A percentile compares a stretch with the other conserved stretches of the same genome.
phyloP scores from a whole-genome alignment of 2,797 vertebrate genomes.

The Glossophaga mutica region DNA sequence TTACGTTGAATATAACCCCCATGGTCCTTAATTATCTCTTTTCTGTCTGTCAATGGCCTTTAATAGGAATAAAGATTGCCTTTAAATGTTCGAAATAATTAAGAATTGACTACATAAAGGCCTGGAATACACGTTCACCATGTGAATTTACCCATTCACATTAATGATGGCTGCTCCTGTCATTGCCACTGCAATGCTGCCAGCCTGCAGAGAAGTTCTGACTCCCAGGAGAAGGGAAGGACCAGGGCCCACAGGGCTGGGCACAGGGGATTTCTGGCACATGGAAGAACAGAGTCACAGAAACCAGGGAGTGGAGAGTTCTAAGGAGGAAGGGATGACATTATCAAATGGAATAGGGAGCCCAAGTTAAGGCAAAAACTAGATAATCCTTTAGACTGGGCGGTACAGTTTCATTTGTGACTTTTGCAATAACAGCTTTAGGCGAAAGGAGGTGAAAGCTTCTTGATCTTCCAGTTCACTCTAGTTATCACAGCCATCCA shows the following conservation, averaged over 20 bases:
- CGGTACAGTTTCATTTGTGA: neutral
- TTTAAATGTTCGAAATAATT: constrained; percentile 48
- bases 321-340: neutral
- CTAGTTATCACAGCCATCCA: neutral
- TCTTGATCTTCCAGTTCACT: neutral
- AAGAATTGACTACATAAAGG: constrained; percentile 4
- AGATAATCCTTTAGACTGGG: neutral
- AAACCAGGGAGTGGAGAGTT: neutral
- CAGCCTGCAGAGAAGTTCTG: neutral
- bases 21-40: neutral
- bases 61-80: neutral
- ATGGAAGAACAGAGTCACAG: neutral
- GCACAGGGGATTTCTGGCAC: rapidly evolving
- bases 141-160: neutral
- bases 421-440: neutral
- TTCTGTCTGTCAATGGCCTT: constrained; percentile 21
- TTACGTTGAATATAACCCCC: constrained; percentile 3
- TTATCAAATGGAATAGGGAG: neutral
- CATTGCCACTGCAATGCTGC: neutral
- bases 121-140: neutral
- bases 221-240: neutral
- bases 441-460: neutral
- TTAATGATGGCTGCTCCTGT: neutral
- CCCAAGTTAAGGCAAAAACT: neutral
- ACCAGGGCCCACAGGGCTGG: too few relatives aligned